Base-by-base conservation (phyloP, 2,797 vertebrate genomes). In the Mormyrus hasselquistii region DNA sequence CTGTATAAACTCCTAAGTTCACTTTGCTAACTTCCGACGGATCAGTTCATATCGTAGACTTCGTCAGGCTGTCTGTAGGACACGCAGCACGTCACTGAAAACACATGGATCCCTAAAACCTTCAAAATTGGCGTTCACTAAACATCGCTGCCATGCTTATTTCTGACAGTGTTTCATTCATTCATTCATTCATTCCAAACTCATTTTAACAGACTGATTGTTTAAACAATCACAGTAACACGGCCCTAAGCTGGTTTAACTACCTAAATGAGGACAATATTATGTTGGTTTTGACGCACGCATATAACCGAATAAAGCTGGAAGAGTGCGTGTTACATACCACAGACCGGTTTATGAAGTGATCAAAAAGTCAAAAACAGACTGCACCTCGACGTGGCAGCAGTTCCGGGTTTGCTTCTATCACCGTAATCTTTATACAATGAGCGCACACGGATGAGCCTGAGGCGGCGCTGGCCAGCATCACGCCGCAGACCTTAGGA, bases 321-420 rank as follows among this genome's bases (percentile, higher is more conserved):
- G 9, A 49, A 25, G 7, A 49, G 47, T 10, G 6, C 22, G 47
- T 50, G n/a, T 49, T 84, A 49, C 82, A 84, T 84, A 84, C 82
- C 47, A 22, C 9, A 84, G 9, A 12, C 19, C 47, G 4, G 41
- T 44, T 47, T 49, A 82, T 44, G n/a, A 82, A 82, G 76, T 22
- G n/a, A 82, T 44, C 76, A 47, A 82, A 82, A 22, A 49, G 16
- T 82, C 76, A 82, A 19, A 44, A n/a, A 84, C 10, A 84, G n/a
- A 79, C 73, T 22, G 9, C 9, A 1, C 53, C 38, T 86, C 1
- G 90, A 94, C 94, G 93, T 94, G 93, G 93, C 93, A 57, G 0
- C 25, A 90, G 4, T 92, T 84, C 82, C 82, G 82, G 82, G 73
- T 79, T 41, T n/a, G 38, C 73, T 44, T 19, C 19, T 9, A 25